phyloP scores from a whole-genome alignment of 2,113 vertebrate species.

The Ivindomyrus marchei region DNA sequence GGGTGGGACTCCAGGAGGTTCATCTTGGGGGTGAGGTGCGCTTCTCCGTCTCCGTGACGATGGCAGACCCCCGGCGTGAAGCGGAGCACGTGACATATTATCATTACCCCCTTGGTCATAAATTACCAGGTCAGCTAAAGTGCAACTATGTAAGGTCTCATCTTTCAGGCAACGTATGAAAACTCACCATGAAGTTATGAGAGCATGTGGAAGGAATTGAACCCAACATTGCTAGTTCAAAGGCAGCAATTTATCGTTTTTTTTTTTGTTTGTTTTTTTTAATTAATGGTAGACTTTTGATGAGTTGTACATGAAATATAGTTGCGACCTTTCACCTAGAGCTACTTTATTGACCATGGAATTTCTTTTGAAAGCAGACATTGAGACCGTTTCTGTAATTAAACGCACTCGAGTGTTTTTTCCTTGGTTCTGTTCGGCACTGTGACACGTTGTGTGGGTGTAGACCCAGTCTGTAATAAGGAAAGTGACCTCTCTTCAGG shows the following conservation, averaged over 20 bases:
- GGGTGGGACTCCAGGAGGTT: not conserved
- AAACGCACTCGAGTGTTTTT: not conserved
- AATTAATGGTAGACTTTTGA: not conserved
- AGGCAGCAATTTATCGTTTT: not conserved
- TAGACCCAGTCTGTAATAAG: not conserved
- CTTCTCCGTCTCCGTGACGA: not conserved
- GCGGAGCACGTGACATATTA: not conserved
- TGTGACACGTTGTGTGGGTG: not conserved
- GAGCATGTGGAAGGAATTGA: not conserved
- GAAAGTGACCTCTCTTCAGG: not conserved
- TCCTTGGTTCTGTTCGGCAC: not conserved
- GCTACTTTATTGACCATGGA: not conserved
- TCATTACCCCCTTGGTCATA: not conserved
- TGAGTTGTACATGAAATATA: not conserved
- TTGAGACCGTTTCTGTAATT: not conserved
- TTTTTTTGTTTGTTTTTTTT: not conserved
- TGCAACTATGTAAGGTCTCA: not conserved
- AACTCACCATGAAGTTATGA: not conserved
- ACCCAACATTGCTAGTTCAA: not conserved
- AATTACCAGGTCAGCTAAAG: conserved; percentile 3
- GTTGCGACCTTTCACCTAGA: not conserved
- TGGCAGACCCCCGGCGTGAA: not conserved
- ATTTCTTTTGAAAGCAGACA: not conserved
- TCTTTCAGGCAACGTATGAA: not conserved
- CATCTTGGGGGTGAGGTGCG: not conserved